A percentile compares a stretch with the other conserved stretches of the same genome.
Evolutionary conservation across 2,113 vertebrate genomes (phyloP).

Genomic region (Limanda limanda): DNA sequence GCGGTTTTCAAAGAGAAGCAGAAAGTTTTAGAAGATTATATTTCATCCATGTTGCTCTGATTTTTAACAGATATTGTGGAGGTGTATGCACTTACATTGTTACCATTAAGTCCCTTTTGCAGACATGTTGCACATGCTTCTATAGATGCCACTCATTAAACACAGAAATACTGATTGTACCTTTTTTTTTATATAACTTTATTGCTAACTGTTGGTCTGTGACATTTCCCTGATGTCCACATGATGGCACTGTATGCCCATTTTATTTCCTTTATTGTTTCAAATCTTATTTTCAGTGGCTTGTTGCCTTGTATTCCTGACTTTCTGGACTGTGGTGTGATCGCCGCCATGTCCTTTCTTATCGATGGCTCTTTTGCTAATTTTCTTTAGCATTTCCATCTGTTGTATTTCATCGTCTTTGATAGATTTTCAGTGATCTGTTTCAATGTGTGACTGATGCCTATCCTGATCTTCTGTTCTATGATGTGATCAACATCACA

Average conservation of each 20-base stretch:
- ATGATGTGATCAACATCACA: too few relatives aligned
- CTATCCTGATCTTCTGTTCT: too few relatives aligned
- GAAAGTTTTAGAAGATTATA: constrained; percentile 56
- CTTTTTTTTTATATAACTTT: not conserved
- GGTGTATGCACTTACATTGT: not conserved
- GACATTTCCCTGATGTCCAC: not conserved
- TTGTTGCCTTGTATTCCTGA: too few relatives aligned
- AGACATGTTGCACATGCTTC: not conserved
- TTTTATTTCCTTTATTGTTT: not conserved
- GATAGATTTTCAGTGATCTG: too few relatives aligned
- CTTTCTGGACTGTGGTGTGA: too few relatives aligned
- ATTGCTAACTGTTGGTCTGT: not conserved
- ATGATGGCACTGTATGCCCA: too few relatives aligned
- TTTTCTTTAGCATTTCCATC: too few relatives aligned
- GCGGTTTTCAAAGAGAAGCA: constrained; percentile 86
- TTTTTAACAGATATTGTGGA: not conserved
- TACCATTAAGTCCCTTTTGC: not conserved
- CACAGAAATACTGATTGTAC: not conserved
- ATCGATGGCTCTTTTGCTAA: too few relatives aligned
- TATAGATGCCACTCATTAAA: not conserved
- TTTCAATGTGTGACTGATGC: too few relatives aligned
- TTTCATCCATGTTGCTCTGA: constrained; percentile 55
- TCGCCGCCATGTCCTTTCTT: too few relatives aligned
- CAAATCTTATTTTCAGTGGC: too few relatives aligned
- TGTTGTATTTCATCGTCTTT: too few relatives aligned